These are phyloP conservation scores for Belgica antarctica DNA, from an alignment of 2,888 invertebrate species.

Conservation along the genomic window DNA sequence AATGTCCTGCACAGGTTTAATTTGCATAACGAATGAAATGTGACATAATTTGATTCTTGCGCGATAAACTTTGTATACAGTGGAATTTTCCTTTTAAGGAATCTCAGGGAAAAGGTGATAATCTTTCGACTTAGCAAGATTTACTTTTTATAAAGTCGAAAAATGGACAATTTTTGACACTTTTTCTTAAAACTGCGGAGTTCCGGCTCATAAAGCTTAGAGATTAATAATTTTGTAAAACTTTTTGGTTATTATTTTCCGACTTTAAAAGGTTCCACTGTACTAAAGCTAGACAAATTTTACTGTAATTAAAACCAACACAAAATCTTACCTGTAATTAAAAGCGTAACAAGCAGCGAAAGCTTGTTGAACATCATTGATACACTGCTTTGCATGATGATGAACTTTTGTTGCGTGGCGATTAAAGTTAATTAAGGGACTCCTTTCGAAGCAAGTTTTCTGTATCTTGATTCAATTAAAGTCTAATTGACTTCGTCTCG, in stretches of 20 bases:
- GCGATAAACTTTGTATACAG: neutral
- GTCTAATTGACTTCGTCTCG: slow-evolving; percentile 18
- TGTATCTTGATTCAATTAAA: slow-evolving; percentile 16
- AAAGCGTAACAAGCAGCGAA: slow-evolving; percentile 18
- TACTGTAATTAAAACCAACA: neutral
- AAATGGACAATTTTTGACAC: no score
- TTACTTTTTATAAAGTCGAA: no score
- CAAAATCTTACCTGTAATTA: slow-evolving; percentile 40
- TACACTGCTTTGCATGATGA: slow-evolving; percentile 17
- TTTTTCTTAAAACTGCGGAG: no score
- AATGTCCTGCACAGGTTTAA: neutral
- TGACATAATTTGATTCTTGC: slow-evolving; percentile 26
- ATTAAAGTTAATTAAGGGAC: slow-evolving; percentile 16
- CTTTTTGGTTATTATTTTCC: no score
- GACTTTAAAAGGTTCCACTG: no score
- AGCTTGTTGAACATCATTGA: slow-evolving; percentile 26
- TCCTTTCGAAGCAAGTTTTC: neutral
- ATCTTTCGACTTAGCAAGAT: no score
- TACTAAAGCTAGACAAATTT: neutral
- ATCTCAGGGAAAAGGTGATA: no score
- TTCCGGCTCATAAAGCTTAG: no score
- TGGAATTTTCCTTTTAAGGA: no score
- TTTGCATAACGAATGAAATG: slow-evolving; percentile 21
- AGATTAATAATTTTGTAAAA: no score
- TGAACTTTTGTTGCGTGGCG: slow-evolving; percentile 9